phyloP scores from a whole-genome alignment of 2,113 vertebrate genomes.

The Tiliqua scincoides region DNA sequence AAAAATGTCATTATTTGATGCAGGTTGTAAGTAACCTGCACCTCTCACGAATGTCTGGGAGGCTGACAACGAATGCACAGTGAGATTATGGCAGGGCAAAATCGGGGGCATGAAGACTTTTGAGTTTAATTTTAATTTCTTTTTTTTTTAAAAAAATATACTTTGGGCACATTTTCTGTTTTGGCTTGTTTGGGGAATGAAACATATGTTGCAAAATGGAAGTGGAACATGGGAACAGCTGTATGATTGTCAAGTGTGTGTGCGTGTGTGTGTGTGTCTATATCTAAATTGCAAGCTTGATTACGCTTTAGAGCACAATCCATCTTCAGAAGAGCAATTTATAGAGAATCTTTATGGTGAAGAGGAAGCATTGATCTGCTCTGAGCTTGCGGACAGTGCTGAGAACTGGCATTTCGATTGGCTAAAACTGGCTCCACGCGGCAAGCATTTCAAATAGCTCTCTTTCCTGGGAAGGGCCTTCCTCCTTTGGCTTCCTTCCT shows the following conservation, averaged over 20 bases:
- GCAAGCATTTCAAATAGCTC: constrained; percentile 69
- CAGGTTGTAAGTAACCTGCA: constrained; percentile 38
- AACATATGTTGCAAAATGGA: constrained; percentile 9
- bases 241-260: constrained; percentile 20
- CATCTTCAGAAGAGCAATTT: constrained; percentile 47
- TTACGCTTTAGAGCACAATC: constrained; percentile 36
- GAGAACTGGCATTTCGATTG: constrained; percentile 46
- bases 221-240: no score
- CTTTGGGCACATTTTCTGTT: constrained; percentile 47
- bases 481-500: constrained; percentile 50
- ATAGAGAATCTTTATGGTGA: constrained; percentile 24
- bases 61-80: constrained; percentile 59
- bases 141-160: constrained; percentile 48
- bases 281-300: constrained; percentile 31
- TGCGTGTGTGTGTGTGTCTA: constrained; percentile 29
- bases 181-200: constrained; percentile 37
- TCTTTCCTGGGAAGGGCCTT: constrained; percentile 72
- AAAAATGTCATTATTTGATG: constrained; percentile 46
- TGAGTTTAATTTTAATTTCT: no score
- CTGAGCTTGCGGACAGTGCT: constrained; percentile 17
- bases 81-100: constrained; percentile 62
- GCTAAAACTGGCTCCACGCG: constrained; percentile 61
- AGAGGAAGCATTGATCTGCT: constrained; percentile 55
- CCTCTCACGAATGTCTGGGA: constrained; percentile 21
- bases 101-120: constrained; percentile 46